A percentile compares a stretch with the other conserved stretches of the same genome.
These are phyloP conservation scores for Macrobrachium rosenbergii DNA, from an alignment of 1,140 invertebrate species.

Conservation along the genomic window DNA sequence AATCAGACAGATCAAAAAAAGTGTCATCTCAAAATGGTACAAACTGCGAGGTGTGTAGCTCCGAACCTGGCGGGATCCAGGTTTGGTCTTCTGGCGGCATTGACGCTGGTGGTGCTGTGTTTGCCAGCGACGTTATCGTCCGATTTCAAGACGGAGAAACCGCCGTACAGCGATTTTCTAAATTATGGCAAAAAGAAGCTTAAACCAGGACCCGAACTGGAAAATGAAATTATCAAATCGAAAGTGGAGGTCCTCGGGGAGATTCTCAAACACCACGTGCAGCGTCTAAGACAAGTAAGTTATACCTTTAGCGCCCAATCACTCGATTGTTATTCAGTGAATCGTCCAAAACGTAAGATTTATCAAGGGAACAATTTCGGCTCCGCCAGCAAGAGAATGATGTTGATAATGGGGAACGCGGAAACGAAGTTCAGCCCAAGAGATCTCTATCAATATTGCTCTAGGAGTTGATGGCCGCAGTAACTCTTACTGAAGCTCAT, in stretches of 20 bases:
- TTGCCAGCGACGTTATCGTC: not conserved
- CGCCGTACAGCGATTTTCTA: conserved; percentile 66
- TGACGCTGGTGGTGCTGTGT: not conserved
- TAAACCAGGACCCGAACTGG: conserved; percentile 66
- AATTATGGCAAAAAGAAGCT: conserved; percentile 68
- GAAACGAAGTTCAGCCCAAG: too few relatives aligned
- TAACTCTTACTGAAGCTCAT: too few relatives aligned
- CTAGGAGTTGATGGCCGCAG: too few relatives aligned
- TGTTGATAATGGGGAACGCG: too few relatives aligned
- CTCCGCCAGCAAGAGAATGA: too few relatives aligned
- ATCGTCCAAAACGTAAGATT: not conserved
- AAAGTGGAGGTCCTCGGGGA: conserved; percentile 75
- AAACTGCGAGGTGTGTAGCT: not conserved
- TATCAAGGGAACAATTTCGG: not conserved
- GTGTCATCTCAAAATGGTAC: not conserved
- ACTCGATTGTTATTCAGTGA: conserved; percentile 42
- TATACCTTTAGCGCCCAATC: not conserved
- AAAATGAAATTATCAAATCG: conserved; percentile 70
- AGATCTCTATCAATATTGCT: too few relatives aligned
- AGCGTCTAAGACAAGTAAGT: conserved; percentile 69
- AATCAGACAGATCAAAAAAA: not conserved
- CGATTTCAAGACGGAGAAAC: conserved; percentile 54
- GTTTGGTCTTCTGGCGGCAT: not conserved
- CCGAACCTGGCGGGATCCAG: not conserved
- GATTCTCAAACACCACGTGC: conserved; percentile 74